phyloP scores from a whole-genome alignment of 2,797 vertebrate genomes.

The Thamnophis elegans region DNA sequence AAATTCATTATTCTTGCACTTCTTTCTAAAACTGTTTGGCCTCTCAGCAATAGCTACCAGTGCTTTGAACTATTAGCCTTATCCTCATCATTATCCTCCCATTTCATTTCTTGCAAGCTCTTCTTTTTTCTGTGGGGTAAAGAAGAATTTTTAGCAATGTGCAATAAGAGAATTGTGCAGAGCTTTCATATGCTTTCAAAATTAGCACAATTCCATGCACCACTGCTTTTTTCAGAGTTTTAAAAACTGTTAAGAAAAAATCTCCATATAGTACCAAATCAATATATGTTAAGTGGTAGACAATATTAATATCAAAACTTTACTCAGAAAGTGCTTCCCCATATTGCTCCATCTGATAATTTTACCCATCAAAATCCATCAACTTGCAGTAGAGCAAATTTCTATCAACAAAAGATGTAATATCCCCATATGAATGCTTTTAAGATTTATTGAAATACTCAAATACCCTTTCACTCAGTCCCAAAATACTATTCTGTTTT shows the following conservation, averaged over 20 bases:
- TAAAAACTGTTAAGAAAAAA: background rate
- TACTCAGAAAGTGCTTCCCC: background rate
- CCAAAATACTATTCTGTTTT: background rate
- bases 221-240: background rate
- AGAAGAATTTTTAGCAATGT: background rate
- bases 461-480: background rate
- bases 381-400: background rate
- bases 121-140: background rate
- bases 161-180: background rate
- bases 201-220: background rate
- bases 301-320: background rate
- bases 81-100: background rate
- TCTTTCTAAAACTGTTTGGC: background rate
- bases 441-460: background rate
- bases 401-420: background rate
- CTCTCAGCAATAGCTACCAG: background rate
- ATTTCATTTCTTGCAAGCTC: background rate
- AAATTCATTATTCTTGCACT: background rate
- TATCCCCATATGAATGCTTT: background rate
- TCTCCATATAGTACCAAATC: background rate
- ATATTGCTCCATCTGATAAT: background rate
- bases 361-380: background rate
- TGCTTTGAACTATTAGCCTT: background rate
- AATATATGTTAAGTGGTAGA: background rate
- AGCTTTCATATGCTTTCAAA: background rate